phyloP scores from a whole-genome alignment of 2,888 invertebrate genomes.

The Hydropsyche betteni region DNA sequence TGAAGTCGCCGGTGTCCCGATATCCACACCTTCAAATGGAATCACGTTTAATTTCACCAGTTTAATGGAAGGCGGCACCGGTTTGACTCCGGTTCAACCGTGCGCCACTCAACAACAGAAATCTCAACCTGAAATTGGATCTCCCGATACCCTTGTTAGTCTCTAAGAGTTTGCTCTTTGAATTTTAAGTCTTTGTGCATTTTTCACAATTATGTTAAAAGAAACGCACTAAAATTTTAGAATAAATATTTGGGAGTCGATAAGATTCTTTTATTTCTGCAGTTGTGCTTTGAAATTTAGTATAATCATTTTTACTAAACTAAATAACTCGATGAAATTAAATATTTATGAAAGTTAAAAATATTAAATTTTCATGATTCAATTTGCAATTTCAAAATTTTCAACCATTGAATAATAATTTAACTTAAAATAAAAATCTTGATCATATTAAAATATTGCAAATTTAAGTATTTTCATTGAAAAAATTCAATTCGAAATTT shows the following conservation, averaged over 20 bases:
- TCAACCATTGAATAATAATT: no score
- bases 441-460: no score
- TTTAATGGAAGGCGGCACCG: constrained; percentile 92
- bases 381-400: no score
- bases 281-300: background rate
- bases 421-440: no score
- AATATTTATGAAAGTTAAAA: no score
- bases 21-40: constrained; percentile 88
- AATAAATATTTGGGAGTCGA: constrained; percentile 5
- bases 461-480: no score
- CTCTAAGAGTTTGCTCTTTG: constrained; percentile 68
- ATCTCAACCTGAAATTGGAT: constrained; percentile 71
- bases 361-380: no score
- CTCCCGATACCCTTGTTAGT: constrained; percentile 83
- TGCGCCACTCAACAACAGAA: constrained; percentile 82
- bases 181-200: background rate
- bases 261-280: background rate
- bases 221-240: background rate
- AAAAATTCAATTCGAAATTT: no score
- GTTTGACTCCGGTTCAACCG: constrained; percentile 85
- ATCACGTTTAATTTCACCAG: constrained; percentile 92
- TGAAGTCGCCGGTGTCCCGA: constrained; percentile 81
- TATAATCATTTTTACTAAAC: background rate
- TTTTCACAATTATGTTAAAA: background rate
- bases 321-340: background rate